Conservation (phyloP, 2,888 invertebrate species). For the Cheilosia scutellata region DNA sequence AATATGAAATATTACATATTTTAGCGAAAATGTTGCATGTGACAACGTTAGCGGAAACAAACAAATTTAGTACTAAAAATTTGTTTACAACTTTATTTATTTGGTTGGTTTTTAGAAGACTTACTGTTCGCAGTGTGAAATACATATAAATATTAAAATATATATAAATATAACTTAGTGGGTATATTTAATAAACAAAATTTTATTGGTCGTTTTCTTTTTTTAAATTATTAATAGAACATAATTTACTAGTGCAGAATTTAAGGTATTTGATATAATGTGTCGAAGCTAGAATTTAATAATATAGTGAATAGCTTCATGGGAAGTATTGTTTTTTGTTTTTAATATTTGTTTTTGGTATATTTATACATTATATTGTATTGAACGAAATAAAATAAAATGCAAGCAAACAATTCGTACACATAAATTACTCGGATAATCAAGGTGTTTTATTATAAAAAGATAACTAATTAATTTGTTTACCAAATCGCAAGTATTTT, state of each 20-base stretch:
- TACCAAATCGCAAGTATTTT: neutral
- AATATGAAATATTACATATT: conserved; percentile 16
- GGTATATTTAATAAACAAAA: conserved; percentile 33
- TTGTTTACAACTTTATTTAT: conserved; percentile 17
- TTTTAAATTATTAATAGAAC: conserved; percentile 44
- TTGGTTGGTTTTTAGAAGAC: conserved; percentile 26
- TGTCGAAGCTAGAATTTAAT: conserved; percentile 41
- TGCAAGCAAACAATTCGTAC: conserved; percentile 67
- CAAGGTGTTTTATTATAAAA: conserved; percentile 12
- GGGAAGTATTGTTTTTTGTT: conserved; percentile 37
- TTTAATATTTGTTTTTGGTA: conserved; percentile 54
- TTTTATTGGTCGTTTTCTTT: conserved; percentile 36
- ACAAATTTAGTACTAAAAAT: conserved; percentile 9
- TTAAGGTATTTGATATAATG: conserved; percentile 6
- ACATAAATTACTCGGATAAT: conserved; percentile 35
- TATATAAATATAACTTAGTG: conserved; percentile 35
- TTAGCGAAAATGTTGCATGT: conserved; percentile 43
- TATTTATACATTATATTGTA: conserved; percentile 67
- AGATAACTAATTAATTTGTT: neutral
- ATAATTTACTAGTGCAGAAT: conserved; percentile 12
- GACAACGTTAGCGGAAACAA: conserved; percentile 20
- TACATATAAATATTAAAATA: conserved; percentile 9
- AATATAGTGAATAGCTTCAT: conserved; percentile 34
- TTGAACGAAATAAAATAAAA: conserved; percentile 68
- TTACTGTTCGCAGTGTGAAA: conserved; percentile 36